These are phyloP conservation scores for Leptinotarsa defecta DNA, from an alignment of 1,140 invertebrate genomes.

Conservation along the genomic window DNA sequence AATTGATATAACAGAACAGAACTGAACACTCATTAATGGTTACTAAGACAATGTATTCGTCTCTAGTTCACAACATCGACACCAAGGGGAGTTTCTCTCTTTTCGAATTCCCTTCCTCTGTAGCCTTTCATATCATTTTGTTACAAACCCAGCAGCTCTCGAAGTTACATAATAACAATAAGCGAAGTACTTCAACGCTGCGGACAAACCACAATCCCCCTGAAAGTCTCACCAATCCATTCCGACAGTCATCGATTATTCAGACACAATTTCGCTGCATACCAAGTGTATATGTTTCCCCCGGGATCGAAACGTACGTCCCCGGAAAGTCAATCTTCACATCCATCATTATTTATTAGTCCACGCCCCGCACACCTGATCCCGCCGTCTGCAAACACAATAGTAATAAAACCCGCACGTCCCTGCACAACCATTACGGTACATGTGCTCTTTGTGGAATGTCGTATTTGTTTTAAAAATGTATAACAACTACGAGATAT, in stretches of 20 bases:
- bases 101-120: too few species aligned
- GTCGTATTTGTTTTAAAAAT: slow-evolving; percentile 47
- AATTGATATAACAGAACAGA: too few species aligned
- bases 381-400: slow-evolving; percentile 37
- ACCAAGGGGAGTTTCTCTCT: too few species aligned
- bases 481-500: slow-evolving; percentile 24
- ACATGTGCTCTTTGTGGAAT: slow-evolving; percentile 44
- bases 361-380: slow-evolving; percentile 31
- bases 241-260: not conserved
- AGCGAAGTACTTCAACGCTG: too few species aligned
- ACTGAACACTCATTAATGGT: too few species aligned
- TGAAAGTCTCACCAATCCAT: not conserved
- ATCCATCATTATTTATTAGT: slow-evolving; percentile 22
- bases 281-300: slow-evolving; percentile 1
- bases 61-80: too few species aligned
- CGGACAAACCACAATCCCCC: too few species aligned
- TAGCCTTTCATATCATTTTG: too few species aligned
- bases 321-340: not conserved
- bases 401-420: slow-evolving; percentile 48
- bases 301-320: not conserved
- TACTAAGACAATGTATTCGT: too few species aligned
- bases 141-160: too few species aligned
- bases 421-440: slow-evolving; percentile 33
- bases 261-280: not conserved
- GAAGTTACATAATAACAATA: too few species aligned